Conservation (phyloP, 2,113 vertebrate species). For the Clarias gariepinus region DNA sequence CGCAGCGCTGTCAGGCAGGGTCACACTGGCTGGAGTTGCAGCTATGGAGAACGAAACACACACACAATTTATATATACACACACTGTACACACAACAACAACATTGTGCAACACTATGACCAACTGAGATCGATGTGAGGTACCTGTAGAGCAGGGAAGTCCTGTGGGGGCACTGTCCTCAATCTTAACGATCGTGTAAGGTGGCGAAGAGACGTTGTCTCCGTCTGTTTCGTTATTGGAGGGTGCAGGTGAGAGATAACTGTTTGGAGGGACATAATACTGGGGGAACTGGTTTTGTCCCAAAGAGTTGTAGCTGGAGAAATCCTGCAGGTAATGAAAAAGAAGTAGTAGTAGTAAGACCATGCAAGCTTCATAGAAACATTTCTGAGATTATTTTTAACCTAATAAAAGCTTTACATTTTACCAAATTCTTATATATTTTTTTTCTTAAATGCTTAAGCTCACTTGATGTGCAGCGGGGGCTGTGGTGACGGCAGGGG, state of each 20-base stretch:
- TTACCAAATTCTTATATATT: neutral
- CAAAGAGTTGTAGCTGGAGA: constrained; percentile 87
- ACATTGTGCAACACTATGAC: too few relatives aligned
- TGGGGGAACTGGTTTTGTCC: constrained; percentile 88
- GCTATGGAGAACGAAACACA: constrained; percentile 50
- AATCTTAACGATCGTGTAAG: constrained; percentile 77
- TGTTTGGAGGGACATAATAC: constrained; percentile 84
- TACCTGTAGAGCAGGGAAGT: constrained; percentile 69
- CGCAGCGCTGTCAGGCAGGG: constrained; percentile 54
- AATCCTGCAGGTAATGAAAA: constrained; percentile 74
- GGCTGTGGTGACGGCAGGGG: constrained; percentile 65
- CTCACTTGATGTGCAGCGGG: constrained; percentile 61
- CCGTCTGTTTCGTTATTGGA: constrained; percentile 71
- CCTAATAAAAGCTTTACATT: neutral
- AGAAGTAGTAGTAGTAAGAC: neutral
- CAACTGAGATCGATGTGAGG: too few relatives aligned
- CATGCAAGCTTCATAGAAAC: too few relatives aligned
- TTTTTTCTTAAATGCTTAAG: neutral
- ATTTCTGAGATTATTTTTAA: neutral
- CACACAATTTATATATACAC: neutral
- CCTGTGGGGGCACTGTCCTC: constrained; percentile 70
- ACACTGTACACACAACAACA: too few relatives aligned
- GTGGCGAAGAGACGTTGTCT: constrained; percentile 58
- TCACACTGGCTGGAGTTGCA: constrained; percentile 63
- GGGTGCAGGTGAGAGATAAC: constrained; percentile 78